Percentiles rank a stretch among this genome's conserved stretches.
Conservation (phyloP, 2,797 vertebrate genomes). For the Sebastolobus altivelis region DNA sequence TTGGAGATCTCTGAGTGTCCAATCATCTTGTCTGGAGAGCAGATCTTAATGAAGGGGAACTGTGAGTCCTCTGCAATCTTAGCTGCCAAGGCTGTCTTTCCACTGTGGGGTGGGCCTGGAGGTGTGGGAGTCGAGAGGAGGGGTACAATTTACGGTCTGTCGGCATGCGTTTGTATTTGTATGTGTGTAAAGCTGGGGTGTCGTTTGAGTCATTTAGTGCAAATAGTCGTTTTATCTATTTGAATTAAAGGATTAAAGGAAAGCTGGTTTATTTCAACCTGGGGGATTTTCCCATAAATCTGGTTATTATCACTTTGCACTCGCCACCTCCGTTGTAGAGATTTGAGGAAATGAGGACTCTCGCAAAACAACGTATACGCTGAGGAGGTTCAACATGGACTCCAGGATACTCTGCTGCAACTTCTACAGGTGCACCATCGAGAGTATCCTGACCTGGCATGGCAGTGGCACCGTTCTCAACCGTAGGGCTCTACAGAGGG, state of each 20-base stretch:
- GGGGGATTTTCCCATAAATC: background rate
- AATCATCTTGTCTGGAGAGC: conserved; percentile 99
- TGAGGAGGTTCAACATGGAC: too few species aligned
- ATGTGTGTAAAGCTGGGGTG: background rate
- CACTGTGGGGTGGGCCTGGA: conserved; percentile 95
- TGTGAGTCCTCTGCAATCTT: conserved; percentile 96
- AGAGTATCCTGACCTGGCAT: too few species aligned
- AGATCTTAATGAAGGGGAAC: conserved; percentile 99
- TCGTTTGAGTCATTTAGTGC: background rate
- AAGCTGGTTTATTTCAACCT: background rate
- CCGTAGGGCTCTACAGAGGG: too few species aligned
- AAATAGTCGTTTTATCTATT: background rate
- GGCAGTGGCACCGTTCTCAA: too few species aligned
- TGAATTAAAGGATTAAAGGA: background rate
- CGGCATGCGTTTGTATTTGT: background rate
- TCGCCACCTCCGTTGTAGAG: too few species aligned
- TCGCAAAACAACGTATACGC: background rate
- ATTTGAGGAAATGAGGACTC: too few species aligned
- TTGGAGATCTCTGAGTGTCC: conserved; percentile 97
- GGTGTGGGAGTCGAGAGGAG: background rate
- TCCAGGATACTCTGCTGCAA: too few species aligned
- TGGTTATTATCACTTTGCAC: background rate
- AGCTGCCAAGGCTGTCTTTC: conserved; percentile 96
- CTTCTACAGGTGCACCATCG: too few species aligned
- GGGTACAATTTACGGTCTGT: background rate